phyloP scores from a whole-genome alignment of 2,888 invertebrate species.

The Pachymerium ferrugineum region DNA sequence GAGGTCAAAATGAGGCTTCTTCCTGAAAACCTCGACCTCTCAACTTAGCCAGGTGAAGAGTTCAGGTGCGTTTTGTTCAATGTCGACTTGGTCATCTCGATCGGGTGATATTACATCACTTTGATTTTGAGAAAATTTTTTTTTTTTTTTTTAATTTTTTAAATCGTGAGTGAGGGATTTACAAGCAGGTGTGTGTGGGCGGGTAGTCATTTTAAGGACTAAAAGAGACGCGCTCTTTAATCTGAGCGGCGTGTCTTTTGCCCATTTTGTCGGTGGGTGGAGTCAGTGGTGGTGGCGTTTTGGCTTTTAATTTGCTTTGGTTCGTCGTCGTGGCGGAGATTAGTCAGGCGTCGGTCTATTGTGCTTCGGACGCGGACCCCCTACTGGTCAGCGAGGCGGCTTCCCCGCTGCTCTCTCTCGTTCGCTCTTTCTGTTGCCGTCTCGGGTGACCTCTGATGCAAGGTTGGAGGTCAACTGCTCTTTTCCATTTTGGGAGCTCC shows the following conservation, averaged over 20 bases:
- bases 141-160: not conserved
- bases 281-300: conserved; percentile 27
- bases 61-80: conserved; percentile 27
- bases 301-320: conserved; percentile 23
- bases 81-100: not conserved
- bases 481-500: conserved; percentile 27
- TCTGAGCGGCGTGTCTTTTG: conserved; percentile 21
- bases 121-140: not conserved
- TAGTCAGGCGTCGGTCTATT: conserved; percentile 25
- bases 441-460: conserved; percentile 27
- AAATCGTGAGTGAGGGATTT: not conserved
- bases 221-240: conserved; percentile 11
- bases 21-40: conserved; percentile 24
- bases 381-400: conserved; percentile 16
- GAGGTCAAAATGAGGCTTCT: conserved; percentile 24
- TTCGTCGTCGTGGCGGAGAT: conserved; percentile 15
- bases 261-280: conserved; percentile 25
- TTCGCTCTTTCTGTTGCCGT: too few relatives aligned
- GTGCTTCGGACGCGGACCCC: conserved; percentile 27
- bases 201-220: not conserved
- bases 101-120: not conserved
- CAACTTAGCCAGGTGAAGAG: conserved; percentile 27
- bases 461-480: conserved; percentile 23
- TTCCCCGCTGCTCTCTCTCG: conserved; percentile 21
- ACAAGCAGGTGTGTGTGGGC: conserved; percentile 9